Evolutionary conservation across 2,797 vertebrate species (phyloP).

Genomic region (Mallotus villosus): DNA sequence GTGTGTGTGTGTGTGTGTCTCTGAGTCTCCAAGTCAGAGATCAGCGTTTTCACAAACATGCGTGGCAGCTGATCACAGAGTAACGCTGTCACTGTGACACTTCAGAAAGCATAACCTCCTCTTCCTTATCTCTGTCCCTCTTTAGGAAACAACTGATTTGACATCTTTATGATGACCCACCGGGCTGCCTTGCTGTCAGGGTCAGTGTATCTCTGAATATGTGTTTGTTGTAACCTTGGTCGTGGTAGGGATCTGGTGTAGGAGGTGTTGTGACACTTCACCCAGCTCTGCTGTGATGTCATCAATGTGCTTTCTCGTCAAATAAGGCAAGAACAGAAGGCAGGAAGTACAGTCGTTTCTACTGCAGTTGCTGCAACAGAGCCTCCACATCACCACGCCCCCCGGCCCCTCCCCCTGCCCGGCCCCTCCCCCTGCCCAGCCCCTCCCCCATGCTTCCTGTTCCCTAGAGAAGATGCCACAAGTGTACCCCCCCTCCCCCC

Average conservation of each 20-base stretch:
- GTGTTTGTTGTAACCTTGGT: constrained; percentile 12
- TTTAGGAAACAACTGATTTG: no score
- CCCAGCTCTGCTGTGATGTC: constrained; percentile 18
- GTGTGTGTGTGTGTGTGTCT: not conserved
- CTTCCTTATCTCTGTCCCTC: no score
- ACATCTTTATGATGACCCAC: no score
- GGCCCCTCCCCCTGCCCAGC: not conserved
- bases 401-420: constrained; percentile 3
- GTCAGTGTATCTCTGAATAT: not conserved
- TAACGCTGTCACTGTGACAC: constrained; percentile 6
- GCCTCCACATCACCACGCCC: constrained; percentile 45
- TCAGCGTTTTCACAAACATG: constrained; percentile 4
- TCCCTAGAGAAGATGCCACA: constrained; percentile 35
- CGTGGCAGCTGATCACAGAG: constrained; percentile 22
- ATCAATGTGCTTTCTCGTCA: constrained; percentile 34
- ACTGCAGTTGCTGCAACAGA: constrained; percentile 12
- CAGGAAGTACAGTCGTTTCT: not conserved
- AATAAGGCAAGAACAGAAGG: constrained; percentile 47
- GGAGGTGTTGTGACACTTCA: constrained; percentile 32
- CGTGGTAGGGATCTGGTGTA: constrained; percentile 8
- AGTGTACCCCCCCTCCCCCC: constrained; percentile 15
- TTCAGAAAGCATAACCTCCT: no score
- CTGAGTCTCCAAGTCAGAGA: not conserved
- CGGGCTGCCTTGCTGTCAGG: no score
- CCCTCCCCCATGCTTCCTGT: constrained; percentile 41